These are phyloP conservation scores for Molossus molossus DNA, from an alignment of 2,797 vertebrate species.

Conservation along the genomic window DNA sequence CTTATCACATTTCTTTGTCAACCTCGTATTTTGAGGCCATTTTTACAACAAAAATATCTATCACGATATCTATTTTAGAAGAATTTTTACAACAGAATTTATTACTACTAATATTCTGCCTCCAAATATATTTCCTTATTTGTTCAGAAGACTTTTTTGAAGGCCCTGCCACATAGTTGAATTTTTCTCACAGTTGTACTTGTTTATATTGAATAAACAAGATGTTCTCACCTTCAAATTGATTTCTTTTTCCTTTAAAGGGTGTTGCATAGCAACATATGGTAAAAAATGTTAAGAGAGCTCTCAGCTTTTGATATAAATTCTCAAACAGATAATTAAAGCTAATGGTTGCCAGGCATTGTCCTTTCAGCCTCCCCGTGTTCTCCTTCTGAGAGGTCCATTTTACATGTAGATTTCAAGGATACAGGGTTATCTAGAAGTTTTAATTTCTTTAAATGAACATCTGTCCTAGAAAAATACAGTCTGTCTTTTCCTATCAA, in stretches of 20 bases:
- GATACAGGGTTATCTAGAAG: not conserved
- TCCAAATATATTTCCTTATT: constrained; percentile 58
- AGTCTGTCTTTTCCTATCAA: not conserved
- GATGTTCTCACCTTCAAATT: constrained; percentile 67
- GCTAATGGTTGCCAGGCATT: not conserved
- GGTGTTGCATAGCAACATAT: not conserved
- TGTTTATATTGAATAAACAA: constrained; percentile 60
- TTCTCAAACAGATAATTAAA: constrained; percentile 48
- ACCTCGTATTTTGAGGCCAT: constrained; percentile 63
- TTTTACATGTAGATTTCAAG: not conserved
- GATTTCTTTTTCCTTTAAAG: constrained; percentile 25
- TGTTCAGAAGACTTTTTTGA: constrained; percentile 55
- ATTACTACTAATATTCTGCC: constrained; percentile 65
- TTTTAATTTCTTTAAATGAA: not conserved
- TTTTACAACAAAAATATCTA: constrained; percentile 70
- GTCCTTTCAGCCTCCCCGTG: not conserved
- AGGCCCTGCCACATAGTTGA: not conserved
- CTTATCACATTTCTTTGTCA: constrained; percentile 48
- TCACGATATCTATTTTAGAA: constrained; percentile 69
- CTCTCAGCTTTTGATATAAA: constrained; percentile 59
- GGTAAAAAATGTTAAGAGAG: constrained; percentile 45
- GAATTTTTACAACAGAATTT: constrained; percentile 47
- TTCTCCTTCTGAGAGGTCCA: not conserved
- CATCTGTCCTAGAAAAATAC: not conserved
- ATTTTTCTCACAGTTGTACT: not conserved